Conservation (phyloP, 2,888 invertebrate genomes). For the Pherbina coryleti region DNA sequence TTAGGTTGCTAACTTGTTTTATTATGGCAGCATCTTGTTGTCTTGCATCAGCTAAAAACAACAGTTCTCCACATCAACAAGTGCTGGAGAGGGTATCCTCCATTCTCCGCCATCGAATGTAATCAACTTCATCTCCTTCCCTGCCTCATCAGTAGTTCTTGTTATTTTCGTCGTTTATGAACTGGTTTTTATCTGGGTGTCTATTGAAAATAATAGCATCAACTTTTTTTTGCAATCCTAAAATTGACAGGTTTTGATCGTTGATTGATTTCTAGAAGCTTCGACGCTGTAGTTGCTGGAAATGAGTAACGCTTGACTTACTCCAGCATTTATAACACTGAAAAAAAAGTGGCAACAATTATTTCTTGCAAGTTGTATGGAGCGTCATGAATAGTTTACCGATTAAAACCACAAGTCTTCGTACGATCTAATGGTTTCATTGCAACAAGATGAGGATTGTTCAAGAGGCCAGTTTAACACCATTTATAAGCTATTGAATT, state of each 20-base stretch:
- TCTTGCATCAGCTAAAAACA: conserved; percentile 17
- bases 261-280: conserved; percentile 19
- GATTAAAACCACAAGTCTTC: too few species aligned
- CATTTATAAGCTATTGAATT: too few species aligned
- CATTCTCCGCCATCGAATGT: neutral
- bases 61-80: neutral
- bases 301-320: neutral
- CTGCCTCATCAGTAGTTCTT: neutral
- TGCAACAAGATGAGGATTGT: too few species aligned
- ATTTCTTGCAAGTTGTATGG: too few species aligned
- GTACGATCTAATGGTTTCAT: too few species aligned
- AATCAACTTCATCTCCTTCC: neutral
- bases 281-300: neutral
- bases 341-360: neutral
- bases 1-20: neutral
- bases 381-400: too few species aligned
- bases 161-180: neutral
- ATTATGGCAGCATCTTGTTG: conserved; percentile 4
- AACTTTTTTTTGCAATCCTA: neutral
- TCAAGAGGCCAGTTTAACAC: too few species aligned
- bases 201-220: neutral
- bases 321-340: neutral
- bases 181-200: neutral
- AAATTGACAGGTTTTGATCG: conserved; percentile 1
- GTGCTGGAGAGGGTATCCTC: neutral